Base-by-base conservation (phyloP, 1,140 invertebrate species). In the Nylanderia fulva region DNA sequence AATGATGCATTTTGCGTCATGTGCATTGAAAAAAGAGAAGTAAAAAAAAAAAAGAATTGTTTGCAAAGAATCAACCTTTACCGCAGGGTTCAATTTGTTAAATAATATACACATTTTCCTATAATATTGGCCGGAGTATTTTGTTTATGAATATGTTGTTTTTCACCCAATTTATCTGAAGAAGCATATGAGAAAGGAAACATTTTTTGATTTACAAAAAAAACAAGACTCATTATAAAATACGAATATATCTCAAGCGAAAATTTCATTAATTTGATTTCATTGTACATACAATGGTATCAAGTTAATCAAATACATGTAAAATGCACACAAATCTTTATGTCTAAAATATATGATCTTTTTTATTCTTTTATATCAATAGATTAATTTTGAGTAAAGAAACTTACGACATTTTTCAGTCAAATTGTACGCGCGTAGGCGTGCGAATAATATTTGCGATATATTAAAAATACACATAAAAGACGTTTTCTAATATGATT, bases 401-500 rank as follows among this genome's bases (percentile, higher is more conserved):
- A n/a, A 72, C 66, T 60, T 71, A 54, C 21, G 27, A 36, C 42
- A 58, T 90, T 89, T 71, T 77, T 80, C 82, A 86, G 85, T 90
- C 85, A 86, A 48, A 86, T 85, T 56, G 27, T 86, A 77, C 54
- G n/a, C n/a, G n/a, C n/a, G n/a, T n/a, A n/a, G n/a, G n/a, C n/a
- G n/a, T n/a, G n/a, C n/a, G 85, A 91, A 92, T 89, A 91, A 89
- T 91, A 82, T 85, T 87, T 90, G 80, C 91, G 83, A 90, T 91
- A 88, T 91, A 90, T 91, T 90, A 91, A 88, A 91, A 90, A 91
- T 60, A 80, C 91, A 91, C 86, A 88, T 91, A 91, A 93, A 93
- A 93, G 91, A 85, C 86, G 85, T 91, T 91, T 90, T 92, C 87
- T 92, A 92, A 88, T 88, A 93, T 88, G 91, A 94, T 93, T 93